Base-by-base conservation (phyloP, 2,113 vertebrate genomes). In the Crotalus horridus region DNA sequence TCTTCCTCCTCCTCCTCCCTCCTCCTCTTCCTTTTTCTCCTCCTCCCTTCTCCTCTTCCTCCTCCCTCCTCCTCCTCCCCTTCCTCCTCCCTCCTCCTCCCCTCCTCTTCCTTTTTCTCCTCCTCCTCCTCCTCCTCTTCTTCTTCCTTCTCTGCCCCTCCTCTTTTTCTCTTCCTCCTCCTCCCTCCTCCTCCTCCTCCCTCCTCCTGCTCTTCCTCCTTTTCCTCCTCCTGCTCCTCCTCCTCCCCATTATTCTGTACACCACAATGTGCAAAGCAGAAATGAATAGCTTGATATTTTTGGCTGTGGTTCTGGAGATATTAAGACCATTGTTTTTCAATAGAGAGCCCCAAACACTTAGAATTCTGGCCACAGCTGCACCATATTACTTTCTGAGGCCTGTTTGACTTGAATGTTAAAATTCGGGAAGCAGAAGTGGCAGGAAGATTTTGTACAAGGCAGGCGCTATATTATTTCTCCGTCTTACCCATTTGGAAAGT, bases 251-350 rank as follows among this genome's bases (percentile, higher is more conserved):
- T 74, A 23, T 81, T 33, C 33, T n/a, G 7, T 23, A 11, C 91
- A 56, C 54, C 13, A 8, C 21, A 51, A 0, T 53, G 23, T 0
- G 39, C 74, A 94, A 87, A 61, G 56, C 61, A 61, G 93, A 4
- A 91, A 43, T 0, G 17, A 90, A 64, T 33, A 46, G 95, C 88
- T 64, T n/a, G 87, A 89, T 93, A 94, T 85, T 87, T 74, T 96
- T 94, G 94, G 94, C 87, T 86, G 39, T 93, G 0, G 0, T 90
- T 92, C n/a, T 89, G 29, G 91, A 92, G 39, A 91, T 69, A 10
- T 93, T 93, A 91, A 46, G 0, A 43, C 48, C 0, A 93, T 94
- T 91, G 61, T 58, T 94, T 94, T 92, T 39, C 87, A 51, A 61
- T 48, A 87, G 81, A 85, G 90, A 89, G 0, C 0, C 91, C 0